These are phyloP conservation scores for Pelobates fuscus DNA, from an alignment of 2,113 vertebrate genomes.

Conservation along the genomic window DNA sequence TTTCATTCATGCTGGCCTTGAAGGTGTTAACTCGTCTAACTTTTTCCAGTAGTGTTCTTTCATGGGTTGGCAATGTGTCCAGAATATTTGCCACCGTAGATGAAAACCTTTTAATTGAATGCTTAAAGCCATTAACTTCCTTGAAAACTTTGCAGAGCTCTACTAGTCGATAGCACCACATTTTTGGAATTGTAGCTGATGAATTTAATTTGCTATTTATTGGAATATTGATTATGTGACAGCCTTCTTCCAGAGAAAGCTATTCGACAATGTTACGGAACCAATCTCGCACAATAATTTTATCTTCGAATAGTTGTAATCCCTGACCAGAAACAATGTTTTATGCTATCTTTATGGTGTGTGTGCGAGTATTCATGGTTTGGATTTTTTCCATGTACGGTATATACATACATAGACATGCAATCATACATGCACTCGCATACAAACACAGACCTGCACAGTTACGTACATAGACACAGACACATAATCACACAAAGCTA, in stretches of 20 bases:
- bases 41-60: too few relatives aligned
- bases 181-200: constrained; percentile 42
- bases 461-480: too few relatives aligned
- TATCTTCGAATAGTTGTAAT: not conserved
- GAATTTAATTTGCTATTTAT: constrained; percentile 56
- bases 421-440: too few relatives aligned
- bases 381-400: too few relatives aligned
- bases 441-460: too few relatives aligned
- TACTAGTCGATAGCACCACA: constrained; percentile 27
- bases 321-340: constrained; percentile 11
- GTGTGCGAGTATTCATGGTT: too few relatives aligned
- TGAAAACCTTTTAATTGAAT: constrained; percentile 52
- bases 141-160: constrained; percentile 46
- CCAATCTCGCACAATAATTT: not conserved
- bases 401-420: too few relatives aligned
- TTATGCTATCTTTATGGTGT: not conserved
- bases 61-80: constrained; percentile 31
- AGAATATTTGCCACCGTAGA: constrained; percentile 42
- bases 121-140: constrained; percentile 50
- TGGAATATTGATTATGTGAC: constrained; percentile 56
- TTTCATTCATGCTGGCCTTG: too few relatives aligned
- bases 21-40: too few relatives aligned
- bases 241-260: constrained; percentile 45
- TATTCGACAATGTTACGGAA: constrained; percentile 50
- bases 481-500: too few relatives aligned